Evolutionary conservation across 2,113 vertebrate genomes (phyloP).

Genomic region (Platanista minor): DNA sequence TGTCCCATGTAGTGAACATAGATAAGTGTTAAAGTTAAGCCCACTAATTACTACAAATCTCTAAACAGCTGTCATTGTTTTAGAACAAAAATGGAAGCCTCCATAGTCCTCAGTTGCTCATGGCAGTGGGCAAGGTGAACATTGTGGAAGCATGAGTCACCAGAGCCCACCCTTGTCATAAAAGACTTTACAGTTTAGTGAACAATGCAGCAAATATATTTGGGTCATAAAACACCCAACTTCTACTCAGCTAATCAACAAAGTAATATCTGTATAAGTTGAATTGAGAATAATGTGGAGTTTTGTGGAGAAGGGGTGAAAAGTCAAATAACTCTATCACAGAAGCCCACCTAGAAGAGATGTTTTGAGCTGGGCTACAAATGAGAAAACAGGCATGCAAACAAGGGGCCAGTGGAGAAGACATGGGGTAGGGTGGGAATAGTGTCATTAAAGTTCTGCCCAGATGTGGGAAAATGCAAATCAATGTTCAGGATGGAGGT

Average conservation of each 20-base stretch:
- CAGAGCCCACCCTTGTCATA: background rate
- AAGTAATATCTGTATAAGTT: background rate
- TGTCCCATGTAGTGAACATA: background rate
- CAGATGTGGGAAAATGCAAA: background rate
- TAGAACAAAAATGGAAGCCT: background rate
- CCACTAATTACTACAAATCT: background rate
- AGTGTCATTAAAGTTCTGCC: too few species aligned
- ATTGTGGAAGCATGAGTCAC: background rate
- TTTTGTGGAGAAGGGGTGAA: background rate
- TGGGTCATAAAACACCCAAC: background rate
- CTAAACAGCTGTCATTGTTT: background rate
- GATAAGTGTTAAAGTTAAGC: background rate
- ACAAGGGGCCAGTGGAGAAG: rapidly evolving
- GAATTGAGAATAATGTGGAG: background rate
- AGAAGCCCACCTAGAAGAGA: background rate
- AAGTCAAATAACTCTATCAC: background rate
- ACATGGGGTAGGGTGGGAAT: too few species aligned
- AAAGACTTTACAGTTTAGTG: background rate
- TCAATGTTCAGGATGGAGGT: background rate
- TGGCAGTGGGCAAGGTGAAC: background rate
- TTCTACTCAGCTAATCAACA: background rate
- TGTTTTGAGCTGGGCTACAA: background rate
- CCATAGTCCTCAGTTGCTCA: background rate
- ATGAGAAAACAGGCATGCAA: background rate
- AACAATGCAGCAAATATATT: background rate